Base-by-base conservation (phyloP, 2,888 invertebrate genomes). In the Disparrhopalites patrizii region DNA sequence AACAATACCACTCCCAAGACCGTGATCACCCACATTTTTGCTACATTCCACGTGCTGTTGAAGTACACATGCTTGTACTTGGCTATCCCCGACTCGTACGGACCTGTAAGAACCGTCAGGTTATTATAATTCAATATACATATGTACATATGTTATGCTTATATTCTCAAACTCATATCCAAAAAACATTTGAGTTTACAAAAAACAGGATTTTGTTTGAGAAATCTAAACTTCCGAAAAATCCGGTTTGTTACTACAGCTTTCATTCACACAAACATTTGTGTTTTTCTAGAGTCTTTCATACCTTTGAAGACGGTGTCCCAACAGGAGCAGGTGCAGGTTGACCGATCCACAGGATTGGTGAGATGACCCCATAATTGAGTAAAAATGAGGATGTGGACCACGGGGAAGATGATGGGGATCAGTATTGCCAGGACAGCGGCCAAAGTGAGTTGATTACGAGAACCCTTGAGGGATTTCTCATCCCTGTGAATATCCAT, bases 271-370 rank as follows among this genome's bases (percentile, higher is more conserved):
- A 8, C 15, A 27, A 10, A 23, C 50, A 23, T n/a, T 8, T 50
- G 23, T n/a, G 18, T 15, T 23, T n/a, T 5, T 57, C 18, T n/a
- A 23, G 10, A 23, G 28, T n/a, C 18, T 56, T 23, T 51, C 7
- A n/a, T 78, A 85, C 86, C 88, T 83, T 88, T 87, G 76, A 88
- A 88, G 7, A 88, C 85, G 0, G 88, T 88, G 76, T 89, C 89
- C 86, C 88, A 89, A 77, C 88, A 89, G 13, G 86, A 85, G 78
- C 88, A 88, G 18, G 85, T 83, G 76, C 88, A 88, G 72, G 83
- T 84, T 65, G 82, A 81, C 72, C 81, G 83, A 77, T 87, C 86
- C 54, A 88, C 85, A 68, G 82, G 82, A 25, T 85, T 82, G 43
- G 86, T 83, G 78, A 85, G 86, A 75, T 86, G 84, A 76, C 84